Evolutionary conservation across 2,113 vertebrate species (phyloP).

Genomic region (Thamnophis sirtalis): DNA sequence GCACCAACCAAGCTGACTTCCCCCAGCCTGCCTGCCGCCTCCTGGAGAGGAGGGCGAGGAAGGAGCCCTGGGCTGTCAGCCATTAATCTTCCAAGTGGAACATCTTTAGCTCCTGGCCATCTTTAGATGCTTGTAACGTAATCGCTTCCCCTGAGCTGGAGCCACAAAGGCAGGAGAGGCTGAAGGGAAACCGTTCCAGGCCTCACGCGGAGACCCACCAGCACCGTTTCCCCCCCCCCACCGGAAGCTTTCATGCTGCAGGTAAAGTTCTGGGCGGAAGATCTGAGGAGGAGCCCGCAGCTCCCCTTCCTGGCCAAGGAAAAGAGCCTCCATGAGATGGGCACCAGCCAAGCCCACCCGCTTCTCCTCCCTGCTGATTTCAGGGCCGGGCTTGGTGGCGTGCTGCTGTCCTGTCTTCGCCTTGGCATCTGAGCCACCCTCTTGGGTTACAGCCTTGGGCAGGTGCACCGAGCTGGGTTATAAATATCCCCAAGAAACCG

Average conservation of each 20-base stretch:
- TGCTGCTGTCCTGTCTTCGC: constrained; percentile 70
- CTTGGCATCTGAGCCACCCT: constrained; percentile 65
- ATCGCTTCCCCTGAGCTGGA: neutral
- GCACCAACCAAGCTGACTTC: neutral
- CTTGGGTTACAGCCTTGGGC: constrained; percentile 78
- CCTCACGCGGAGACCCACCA: neutral
- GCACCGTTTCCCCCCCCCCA: neutral
- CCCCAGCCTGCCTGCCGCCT: neutral
- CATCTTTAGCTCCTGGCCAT: neutral
- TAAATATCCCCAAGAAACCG: constrained; percentile 80
- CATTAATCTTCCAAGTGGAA: neutral
- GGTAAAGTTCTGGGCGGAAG: neutral
- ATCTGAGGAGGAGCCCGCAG: neutral
- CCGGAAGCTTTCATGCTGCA: neutral
- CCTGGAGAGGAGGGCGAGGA: neutral
- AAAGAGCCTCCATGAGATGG: neutral
- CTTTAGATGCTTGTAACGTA: neutral
- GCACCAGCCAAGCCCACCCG: neutral
- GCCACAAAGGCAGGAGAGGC: neutral
- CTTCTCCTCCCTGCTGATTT: constrained; percentile 71
- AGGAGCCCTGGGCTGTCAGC: neutral
- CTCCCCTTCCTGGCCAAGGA: neutral
- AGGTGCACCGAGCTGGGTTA: constrained; percentile 82
- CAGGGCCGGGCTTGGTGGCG: constrained; percentile 67
- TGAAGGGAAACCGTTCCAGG: neutral